phyloP scores from a whole-genome alignment of 2,113 vertebrate genomes.

The Aleadryas rufinucha region DNA sequence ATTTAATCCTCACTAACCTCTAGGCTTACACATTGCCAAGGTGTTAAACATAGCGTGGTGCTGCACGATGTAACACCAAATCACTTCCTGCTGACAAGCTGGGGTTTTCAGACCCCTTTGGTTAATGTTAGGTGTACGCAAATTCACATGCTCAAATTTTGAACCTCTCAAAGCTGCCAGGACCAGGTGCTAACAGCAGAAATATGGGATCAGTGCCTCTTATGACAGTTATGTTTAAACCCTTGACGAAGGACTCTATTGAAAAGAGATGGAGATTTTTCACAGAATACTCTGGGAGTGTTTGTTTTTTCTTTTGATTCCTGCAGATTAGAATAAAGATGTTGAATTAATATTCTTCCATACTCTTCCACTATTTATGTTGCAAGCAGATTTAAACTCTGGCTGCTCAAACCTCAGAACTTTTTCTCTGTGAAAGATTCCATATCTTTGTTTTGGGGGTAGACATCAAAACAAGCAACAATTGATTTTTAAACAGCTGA shows the following conservation, averaged over 20 bases:
- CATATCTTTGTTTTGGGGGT: background rate
- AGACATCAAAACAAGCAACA: background rate
- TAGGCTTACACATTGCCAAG: background rate
- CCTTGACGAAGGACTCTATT: background rate
- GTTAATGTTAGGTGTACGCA: background rate
- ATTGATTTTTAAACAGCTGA: background rate
- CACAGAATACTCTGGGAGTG: background rate
- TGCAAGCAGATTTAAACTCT: background rate
- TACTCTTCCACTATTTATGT: background rate
- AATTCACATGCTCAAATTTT: background rate
- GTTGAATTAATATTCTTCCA: background rate
- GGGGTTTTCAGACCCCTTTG: background rate
- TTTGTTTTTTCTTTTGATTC: background rate
- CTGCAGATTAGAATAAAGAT: background rate
- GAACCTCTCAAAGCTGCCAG: background rate
- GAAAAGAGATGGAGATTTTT: background rate
- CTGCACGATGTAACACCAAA: fast-evolving
- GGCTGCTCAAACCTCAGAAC: background rate
- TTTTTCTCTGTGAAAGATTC: background rate
- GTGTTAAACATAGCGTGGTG: fast-evolving
- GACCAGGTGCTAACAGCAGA: background rate
- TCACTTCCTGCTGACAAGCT: background rate
- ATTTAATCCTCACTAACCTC: background rate
- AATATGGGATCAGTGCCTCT: background rate
- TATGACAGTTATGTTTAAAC: background rate